Evolutionary conservation across 2,113 vertebrate genomes (phyloP), one percentile per base, ranked within the genome.

Genomic region (Erythrocercus mccallii): DNA sequence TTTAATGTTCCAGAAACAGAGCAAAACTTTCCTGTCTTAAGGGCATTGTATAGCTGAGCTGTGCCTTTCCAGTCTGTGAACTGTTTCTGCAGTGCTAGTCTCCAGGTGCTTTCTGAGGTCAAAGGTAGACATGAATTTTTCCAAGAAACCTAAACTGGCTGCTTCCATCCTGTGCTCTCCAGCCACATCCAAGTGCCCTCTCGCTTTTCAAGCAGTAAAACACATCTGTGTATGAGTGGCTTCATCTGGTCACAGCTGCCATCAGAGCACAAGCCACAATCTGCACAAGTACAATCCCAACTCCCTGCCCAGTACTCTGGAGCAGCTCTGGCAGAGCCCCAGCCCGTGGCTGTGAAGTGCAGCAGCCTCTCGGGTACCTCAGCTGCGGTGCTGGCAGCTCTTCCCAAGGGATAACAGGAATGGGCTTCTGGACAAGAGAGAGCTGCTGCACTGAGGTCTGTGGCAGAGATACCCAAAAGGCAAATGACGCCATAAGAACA

Each of bases 1-100:
- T 96, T 92, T 93, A 47, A 77, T 95, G 92, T 92, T 96, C 83
- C 88, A 95, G 81, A 96, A 92, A 20, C 73, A 86, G 60, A 87
- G 68, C 76, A 87, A 85, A 91, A 88, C 90, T 88, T 96, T 66
- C 91, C 92, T 95, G 81, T 85, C 30, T 73, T 79, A 50, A 93
- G 83, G 77, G 64, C 61, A 86, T n/a, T 38, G 12, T 73, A 71
- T 76, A 85, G 78, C 51, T 69, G n/a, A 50, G 54, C 44, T 86
- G 2, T 80, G 62, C 38, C 60, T 65, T 90, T 51, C 19, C 31
- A 47, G 1, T 19, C 56, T 68, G 70, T 21, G 50, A 91, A 15
- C 4, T 6, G 31, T 33, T 88, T 50, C 71, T 88, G 50, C 58
- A 85, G 37, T 1, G 1, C 31, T 21, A n/a, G 23, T 35, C 50